Evolutionary conservation across 1,140 invertebrate species (phyloP).

Genomic region (Palaemon carinicauda): DNA sequence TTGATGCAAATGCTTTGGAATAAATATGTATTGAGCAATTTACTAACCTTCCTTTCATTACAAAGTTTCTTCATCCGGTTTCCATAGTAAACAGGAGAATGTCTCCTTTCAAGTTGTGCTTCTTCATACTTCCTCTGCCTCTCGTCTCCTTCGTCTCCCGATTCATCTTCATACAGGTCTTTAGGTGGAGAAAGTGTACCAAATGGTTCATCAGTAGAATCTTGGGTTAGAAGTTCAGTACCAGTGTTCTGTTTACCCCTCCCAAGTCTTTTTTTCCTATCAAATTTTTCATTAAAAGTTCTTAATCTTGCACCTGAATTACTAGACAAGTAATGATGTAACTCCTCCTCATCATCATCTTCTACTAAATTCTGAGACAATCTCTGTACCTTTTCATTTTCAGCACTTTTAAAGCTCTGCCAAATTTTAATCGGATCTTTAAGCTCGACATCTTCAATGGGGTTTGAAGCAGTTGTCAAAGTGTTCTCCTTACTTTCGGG

Average conservation of each 20-base stretch:
- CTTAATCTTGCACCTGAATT: not conserved
- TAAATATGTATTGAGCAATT: no score
- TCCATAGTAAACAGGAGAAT: slow-evolving; percentile 20
- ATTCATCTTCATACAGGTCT: not conserved
- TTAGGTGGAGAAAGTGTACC: not conserved
- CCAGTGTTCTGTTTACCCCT: not conserved
- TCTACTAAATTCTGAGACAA: not conserved
- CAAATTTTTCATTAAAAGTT: not conserved
- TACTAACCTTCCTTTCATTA: slow-evolving; percentile 40
- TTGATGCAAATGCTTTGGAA: no score
- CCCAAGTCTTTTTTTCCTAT: not conserved
- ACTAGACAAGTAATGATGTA: not conserved
- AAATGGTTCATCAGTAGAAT: not conserved
- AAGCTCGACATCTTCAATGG: not conserved
- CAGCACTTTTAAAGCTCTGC: not conserved
- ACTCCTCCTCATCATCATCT: not conserved
- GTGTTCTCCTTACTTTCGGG: no score
- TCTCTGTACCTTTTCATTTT: not conserved
- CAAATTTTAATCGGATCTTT: not conserved
- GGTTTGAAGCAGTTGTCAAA: not conserved
- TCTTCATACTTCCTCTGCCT: slow-evolving; percentile 16
- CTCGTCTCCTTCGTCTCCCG: slow-evolving; percentile 10
- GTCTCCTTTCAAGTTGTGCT: not conserved
- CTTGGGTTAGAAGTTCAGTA: not conserved
- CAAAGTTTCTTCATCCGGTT: slow-evolving; percentile 29